A percentile compares a stretch with the other conserved stretches of the same genome.
Evolutionary conservation across 2,113 vertebrate species (phyloP).

Genomic region (Diadophis punctatus): DNA sequence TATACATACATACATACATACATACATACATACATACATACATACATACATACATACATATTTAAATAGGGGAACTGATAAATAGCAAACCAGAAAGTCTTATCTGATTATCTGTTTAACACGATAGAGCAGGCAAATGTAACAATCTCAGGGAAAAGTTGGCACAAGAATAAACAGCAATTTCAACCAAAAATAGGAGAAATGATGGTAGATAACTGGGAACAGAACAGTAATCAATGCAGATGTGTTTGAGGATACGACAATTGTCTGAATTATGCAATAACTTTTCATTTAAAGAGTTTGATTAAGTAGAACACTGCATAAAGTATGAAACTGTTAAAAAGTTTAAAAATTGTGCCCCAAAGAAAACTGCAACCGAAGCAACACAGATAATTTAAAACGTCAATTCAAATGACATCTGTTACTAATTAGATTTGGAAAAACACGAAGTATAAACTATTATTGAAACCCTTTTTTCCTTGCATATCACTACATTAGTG

Average conservation of each 20-base stretch:
- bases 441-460: slow-evolving; percentile 31
- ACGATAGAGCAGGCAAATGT: neutral
- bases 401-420: slow-evolving; percentile 51
- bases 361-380: slow-evolving; percentile 37
- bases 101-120: neutral
- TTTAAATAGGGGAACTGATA: neutral
- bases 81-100: neutral
- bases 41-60: too few relatives aligned
- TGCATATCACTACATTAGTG: neutral
- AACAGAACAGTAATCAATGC: neutral
- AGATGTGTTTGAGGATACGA: neutral
- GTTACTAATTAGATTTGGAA: slow-evolving; percentile 40
- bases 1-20: too few relatives aligned
- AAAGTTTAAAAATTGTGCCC: slow-evolving; percentile 2
- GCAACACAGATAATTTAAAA: slow-evolving; percentile 21
- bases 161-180: neutral
- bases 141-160: neutral
- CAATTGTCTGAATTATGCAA: slow-evolving; percentile 16
- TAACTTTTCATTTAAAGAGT: neutral
- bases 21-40: too few relatives aligned
- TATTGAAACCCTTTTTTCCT: slow-evolving; percentile 32
- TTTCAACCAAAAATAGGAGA: neutral
- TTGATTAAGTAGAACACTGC: neutral
- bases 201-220: neutral
- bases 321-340: neutral